A percentile compares a stretch with the other conserved stretches of the same genome.
phyloP scores from a whole-genome alignment of 2,797 vertebrate species.

The Cuniculus paca region DNA sequence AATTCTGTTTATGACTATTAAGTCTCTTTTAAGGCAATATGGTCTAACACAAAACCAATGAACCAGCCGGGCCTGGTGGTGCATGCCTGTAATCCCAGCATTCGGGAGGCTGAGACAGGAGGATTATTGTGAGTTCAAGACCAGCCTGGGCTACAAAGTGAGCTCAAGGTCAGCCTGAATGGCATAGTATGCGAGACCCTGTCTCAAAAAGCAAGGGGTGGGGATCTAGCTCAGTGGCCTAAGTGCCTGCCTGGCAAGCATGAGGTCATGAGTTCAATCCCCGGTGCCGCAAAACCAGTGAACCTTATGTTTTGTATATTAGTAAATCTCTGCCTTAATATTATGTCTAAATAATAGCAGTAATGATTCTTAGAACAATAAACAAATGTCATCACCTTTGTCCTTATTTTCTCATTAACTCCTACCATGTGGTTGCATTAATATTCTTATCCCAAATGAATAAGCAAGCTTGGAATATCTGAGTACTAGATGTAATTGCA shows the following conservation, averaged over 20 bases:
- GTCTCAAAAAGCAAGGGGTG: too few relatives aligned
- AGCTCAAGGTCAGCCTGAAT: too few relatives aligned
- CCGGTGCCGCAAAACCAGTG: too few relatives aligned
- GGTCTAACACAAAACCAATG: neutral
- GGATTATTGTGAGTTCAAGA: too few relatives aligned
- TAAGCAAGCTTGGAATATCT: neutral
- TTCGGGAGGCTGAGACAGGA: too few relatives aligned
- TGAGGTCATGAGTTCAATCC: too few relatives aligned
- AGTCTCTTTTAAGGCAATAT: neutral
- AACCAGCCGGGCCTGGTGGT: too few relatives aligned
- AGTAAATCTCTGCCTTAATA: neutral
- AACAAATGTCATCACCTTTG: neutral
- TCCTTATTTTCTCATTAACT: slow-evolving; percentile 12
- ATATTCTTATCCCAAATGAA: neutral
- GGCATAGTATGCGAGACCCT: too few relatives aligned
- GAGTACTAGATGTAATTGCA: neutral
- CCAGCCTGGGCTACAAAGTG: too few relatives aligned
- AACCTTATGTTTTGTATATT: slow-evolving; percentile 11
- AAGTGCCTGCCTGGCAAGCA: too few relatives aligned
- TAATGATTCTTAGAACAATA: neutral
- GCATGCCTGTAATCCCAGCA: too few relatives aligned
- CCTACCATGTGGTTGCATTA: neutral
- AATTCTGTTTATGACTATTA: neutral
- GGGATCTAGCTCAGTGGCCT: too few relatives aligned
- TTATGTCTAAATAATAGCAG: neutral